phyloP scores from a whole-genome alignment of 1,140 invertebrate genomes.

The Diuraphis noxia region DNA sequence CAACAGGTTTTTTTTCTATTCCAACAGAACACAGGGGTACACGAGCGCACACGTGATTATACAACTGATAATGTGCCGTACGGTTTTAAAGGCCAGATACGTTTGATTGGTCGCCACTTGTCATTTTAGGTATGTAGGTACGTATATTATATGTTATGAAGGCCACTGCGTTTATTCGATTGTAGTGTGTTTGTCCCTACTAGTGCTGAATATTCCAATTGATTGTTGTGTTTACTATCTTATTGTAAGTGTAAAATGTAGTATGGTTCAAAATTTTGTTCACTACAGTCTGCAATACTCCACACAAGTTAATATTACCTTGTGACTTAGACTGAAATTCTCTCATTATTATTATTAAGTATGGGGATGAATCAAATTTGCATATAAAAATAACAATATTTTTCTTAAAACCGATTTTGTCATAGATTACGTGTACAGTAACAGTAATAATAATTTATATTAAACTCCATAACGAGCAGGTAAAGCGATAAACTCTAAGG shows the following conservation, averaged over 20 bases:
- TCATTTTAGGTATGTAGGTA: not conserved
- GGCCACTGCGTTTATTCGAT: not conserved
- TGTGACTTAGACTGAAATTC: not conserved
- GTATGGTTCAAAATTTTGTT: not conserved
- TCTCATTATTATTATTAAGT: not conserved
- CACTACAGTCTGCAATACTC: not conserved
- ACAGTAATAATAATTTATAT: not conserved
- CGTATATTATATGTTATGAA: not conserved
- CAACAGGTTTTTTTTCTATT: slow-evolving; percentile 14
- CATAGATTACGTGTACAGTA: not conserved
- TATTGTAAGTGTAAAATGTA: not conserved
- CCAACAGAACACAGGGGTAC: not conserved
- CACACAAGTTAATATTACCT: not conserved
- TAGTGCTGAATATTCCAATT: not conserved
- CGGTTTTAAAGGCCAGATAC: not conserved
- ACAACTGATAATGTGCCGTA: not conserved
- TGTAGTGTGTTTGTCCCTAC: not conserved
- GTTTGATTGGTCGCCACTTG: not conserved
- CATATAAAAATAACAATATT: not conserved
- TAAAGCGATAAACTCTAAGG: slow-evolving; percentile 36
- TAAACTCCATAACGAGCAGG: not conserved
- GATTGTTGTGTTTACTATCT: not conserved
- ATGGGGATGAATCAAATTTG: not conserved
- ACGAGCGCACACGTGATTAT: not conserved
- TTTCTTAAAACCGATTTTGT: not conserved